These are phyloP conservation scores for Alaudala cheleensis DNA, from an alignment of 2,113 vertebrate species.

Conservation along the genomic window DNA sequence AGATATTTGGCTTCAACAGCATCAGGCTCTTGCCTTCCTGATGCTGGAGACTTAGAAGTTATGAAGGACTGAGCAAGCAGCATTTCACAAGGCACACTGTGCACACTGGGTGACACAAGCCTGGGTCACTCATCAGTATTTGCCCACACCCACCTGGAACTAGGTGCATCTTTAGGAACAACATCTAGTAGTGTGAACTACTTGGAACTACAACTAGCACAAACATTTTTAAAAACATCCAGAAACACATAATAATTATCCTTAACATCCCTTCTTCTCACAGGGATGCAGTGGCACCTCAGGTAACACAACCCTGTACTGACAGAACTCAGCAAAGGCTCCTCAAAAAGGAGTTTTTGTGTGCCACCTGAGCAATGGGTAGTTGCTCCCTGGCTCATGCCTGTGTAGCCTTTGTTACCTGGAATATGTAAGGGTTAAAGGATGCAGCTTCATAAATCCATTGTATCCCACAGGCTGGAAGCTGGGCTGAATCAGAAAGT, in stretches of 20 bases:
- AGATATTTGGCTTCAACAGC: background rate
- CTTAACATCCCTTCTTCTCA: background rate
- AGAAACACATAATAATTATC: background rate
- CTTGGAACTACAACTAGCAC: background rate
- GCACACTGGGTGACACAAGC: background rate
- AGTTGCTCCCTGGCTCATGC: background rate
- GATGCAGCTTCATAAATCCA: background rate
- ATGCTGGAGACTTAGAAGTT: background rate
- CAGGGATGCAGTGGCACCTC: background rate
- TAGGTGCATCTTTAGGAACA: background rate
- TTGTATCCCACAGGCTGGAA: background rate
- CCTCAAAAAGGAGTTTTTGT: background rate
- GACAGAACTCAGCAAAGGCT: background rate
- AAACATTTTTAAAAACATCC: background rate
- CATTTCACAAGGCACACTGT: background rate
- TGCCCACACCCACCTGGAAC: background rate
- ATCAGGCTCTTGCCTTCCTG: background rate
- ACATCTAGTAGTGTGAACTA: background rate
- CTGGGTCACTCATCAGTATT: fast-evolving
- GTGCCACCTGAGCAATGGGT: background rate
- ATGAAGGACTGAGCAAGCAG: background rate
- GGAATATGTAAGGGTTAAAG: background rate
- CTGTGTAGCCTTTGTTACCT: background rate
- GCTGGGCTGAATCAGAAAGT: background rate
- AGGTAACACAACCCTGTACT: background rate